Conservation (phyloP, 2,888 invertebrate species). For the Perizoma flavofasciatum region DNA sequence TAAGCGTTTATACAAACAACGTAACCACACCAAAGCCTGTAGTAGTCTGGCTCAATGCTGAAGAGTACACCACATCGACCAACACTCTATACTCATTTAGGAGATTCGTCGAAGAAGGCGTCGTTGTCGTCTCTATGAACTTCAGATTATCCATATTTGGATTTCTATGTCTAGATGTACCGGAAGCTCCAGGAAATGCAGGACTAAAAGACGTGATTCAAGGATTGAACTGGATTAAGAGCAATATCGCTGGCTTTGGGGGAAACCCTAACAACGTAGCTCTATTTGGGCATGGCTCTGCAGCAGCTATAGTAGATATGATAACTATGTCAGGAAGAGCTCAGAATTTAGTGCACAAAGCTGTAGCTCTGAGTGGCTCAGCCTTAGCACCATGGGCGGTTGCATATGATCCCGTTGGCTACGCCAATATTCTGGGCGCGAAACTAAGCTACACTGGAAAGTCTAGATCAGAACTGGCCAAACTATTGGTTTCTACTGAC, state of each 20-base stretch:
- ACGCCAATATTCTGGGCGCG: constrained; percentile 56
- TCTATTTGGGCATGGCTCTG: constrained; percentile 91
- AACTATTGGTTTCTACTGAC: constrained; percentile 50
- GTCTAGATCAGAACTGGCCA: constrained; percentile 53
- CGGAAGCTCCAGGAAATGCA: constrained; percentile 90
- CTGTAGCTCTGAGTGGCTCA: constrained; percentile 69
- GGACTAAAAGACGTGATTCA: constrained; percentile 93
- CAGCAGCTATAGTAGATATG: constrained; percentile 84
- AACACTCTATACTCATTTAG: constrained; percentile 66
- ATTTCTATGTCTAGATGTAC: constrained; percentile 85
- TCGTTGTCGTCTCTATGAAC: constrained; percentile 86
- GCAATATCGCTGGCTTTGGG: constrained; percentile 75
- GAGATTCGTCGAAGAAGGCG: constrained; percentile 85
- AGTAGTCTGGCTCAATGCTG: constrained; percentile 68
- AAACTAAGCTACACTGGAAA: constrained; percentile 58
- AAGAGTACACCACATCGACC: constrained; percentile 58
- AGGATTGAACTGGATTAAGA: constrained; percentile 89
- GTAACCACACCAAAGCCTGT: constrained; percentile 61
- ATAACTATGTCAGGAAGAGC: constrained; percentile 63
- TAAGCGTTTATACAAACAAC: constrained; percentile 64
- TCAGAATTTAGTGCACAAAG: constrained; percentile 63
- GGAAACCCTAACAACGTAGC: constrained; percentile 89
- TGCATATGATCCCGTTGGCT: constrained; percentile 65
- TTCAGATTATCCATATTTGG: constrained; percentile 90
- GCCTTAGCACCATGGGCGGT: constrained; percentile 72